Evolutionary conservation across 2,888 invertebrate genomes (phyloP).

Genomic region (Phania funesta): DNA sequence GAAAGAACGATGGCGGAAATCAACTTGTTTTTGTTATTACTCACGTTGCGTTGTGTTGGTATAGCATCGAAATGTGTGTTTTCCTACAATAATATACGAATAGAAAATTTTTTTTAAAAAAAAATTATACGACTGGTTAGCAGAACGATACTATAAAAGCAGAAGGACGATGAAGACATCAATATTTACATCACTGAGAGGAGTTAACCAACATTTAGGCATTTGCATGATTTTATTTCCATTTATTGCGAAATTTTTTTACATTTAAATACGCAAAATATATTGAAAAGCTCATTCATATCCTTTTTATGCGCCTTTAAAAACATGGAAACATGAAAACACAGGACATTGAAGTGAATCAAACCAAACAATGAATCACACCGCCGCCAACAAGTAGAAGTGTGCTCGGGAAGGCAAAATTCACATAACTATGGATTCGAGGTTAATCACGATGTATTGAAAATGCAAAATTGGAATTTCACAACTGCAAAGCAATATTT

Average conservation of each 20-base stretch:
- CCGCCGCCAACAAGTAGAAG: background rate
- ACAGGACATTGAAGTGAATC: constrained; percentile 44
- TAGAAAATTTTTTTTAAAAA: constrained; percentile 7
- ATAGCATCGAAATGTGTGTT: background rate
- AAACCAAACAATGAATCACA: constrained; percentile 53
- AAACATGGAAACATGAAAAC: constrained; percentile 6
- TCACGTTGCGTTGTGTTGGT: background rate
- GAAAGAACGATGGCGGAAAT: constrained; percentile 8
- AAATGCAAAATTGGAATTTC: background rate
- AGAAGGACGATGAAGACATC: constrained; percentile 24
- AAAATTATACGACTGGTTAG: constrained; percentile 15
- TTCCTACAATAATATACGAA: constrained; percentile 17
- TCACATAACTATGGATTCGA: background rate
- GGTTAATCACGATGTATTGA: background rate
- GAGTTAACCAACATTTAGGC: constrained; percentile 29
- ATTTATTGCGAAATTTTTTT: background rate
- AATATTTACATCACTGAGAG: constrained; percentile 7
- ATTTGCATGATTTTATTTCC: constrained; percentile 4
- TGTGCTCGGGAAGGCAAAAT: no score
- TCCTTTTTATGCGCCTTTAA: background rate
- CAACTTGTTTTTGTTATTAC: constrained; percentile 4
- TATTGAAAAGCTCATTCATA: background rate
- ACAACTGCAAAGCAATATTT: background rate
- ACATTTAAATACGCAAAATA: background rate
- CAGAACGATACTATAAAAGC: background rate